Base-by-base conservation (phyloP, 2,797 vertebrate genomes). In the Falco concolor region DNA sequence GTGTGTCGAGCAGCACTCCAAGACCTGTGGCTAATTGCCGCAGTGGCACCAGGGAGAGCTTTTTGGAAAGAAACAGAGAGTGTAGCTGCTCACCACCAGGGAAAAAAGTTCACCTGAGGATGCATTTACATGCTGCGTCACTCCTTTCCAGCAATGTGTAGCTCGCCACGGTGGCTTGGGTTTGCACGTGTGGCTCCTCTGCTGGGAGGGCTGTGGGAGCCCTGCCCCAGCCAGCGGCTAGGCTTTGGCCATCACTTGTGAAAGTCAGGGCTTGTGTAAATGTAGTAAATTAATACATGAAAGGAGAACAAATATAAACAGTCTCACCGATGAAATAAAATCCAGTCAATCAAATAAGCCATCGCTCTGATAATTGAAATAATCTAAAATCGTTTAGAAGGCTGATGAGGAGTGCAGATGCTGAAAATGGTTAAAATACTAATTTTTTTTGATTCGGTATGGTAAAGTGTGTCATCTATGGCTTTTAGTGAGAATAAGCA, bases 11-110 rank as follows among this genome's bases (percentile, higher is more conserved):
- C 40, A 28, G 7, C 65, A 17, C 52, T 17, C 59, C 13, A 8
- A 0, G 18, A 13, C 25, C 63, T 57, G 54, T 2, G 2, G 69
- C 53, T 78, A 1, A 18, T 38, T 49, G 53, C 49, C 2, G 1
- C 77, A 56, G 49, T 9, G 64, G 20, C 74, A 45, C n/a, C 38
- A 50, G 69, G 60, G 45, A 49, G 63, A 27, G 69, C 28, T 60
- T 38, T 77, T 54, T 23, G 68, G 65, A n/a, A 36, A 21, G 72
- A 13, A 57, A 25, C 12, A 65, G 36, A 45, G 72, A 73, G 52
- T 2, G 2, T 1, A 67, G 59, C 53, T 74, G 28, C 38, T 21
- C 53, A 13, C 6, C 34, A 10, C 5, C 14, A 6, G 65, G 73
- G 87, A 12, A 56, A 2, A 7, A n/a, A 16, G 64, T 32, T 88